Evolutionary conservation across 2,113 vertebrate genomes (phyloP).

Genomic region (Gracilinanus agilis): DNA sequence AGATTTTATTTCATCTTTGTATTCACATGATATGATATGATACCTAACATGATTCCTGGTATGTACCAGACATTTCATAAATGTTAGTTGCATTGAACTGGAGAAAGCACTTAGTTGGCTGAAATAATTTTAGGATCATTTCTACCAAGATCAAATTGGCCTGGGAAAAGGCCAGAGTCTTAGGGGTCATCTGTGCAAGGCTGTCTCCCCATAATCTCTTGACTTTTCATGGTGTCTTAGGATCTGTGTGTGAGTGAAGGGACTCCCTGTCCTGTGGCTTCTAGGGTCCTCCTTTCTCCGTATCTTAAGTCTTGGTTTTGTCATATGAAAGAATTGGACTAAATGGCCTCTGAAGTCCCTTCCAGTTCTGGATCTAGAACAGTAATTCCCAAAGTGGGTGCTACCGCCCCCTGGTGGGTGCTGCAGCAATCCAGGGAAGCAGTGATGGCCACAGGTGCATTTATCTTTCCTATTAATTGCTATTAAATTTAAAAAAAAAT

Average conservation of each 20-base stretch:
- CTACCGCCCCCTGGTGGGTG: no score
- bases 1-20: background rate
- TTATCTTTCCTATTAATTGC: no score
- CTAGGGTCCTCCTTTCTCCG: no score
- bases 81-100: background rate
- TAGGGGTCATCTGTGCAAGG: background rate
- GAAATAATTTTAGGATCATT: background rate
- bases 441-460: no score
- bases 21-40: background rate
- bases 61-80: background rate
- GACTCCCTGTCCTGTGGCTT: background rate
- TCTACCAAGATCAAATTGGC: background rate
- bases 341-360: background rate
- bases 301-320: background rate
- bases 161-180: background rate
- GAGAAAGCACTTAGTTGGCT: background rate
- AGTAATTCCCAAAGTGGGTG: no score
- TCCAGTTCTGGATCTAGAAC: background rate
- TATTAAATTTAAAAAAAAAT: no score
- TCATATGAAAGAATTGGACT: no score
- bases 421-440: no score
- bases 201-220: background rate
- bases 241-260: background rate
- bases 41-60: background rate
- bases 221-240: background rate